Evolutionary conservation across 2,797 vertebrate genomes (phyloP), one percentile per base, ranked within the genome.

Genomic region (Amphiprion clarkii): DNA sequence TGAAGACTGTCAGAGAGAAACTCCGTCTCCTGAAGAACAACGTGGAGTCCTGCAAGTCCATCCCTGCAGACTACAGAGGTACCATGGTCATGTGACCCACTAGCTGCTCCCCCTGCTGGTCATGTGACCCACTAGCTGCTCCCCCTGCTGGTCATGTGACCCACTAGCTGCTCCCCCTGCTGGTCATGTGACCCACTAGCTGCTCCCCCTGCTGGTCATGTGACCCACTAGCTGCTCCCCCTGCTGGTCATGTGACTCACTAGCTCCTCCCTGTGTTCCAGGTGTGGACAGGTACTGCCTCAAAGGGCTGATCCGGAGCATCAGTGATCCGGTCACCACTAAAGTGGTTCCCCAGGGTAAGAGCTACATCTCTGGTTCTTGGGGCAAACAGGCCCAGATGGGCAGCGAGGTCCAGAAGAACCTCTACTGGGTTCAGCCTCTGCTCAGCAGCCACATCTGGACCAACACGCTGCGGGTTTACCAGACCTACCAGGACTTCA

Each of bases 341-440:
- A 95, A 92, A 64, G 3, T 93, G 67, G 89, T 81, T 52, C 92
- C 94, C 0, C 52, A 74, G 0, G 83, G 90, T 48, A 90, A 86
- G 33, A 81, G 14, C 53, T 84, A 83, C 51, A 64, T 79, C 25
- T 90, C 91, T 3, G 95, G 95, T 5, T 93, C 93, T 0, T 95
- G 95, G 95, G 94, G 95, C 2, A 88, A 86, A 52, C 91, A 95
- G 65, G 72, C 89, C 5, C 44, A 78, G 49, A 19, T 2, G 1
- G 57, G 69, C 16, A 77, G 65, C 0, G 42, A 71, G 0, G 76
- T 2, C 2, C 36, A 85, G 49, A 59, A 57, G 39, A 52, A 69
- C 21, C 77, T 21, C 5, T 93, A 92, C 83, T 95, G 94, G 94
- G 75, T 95, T 48, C 92, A 90, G 46, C 49, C 90, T 27, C 82